Evolutionary conservation across 2,888 invertebrate species (phyloP), one percentile per base, ranked within the genome.

Genomic region (Timandra comae): DNA sequence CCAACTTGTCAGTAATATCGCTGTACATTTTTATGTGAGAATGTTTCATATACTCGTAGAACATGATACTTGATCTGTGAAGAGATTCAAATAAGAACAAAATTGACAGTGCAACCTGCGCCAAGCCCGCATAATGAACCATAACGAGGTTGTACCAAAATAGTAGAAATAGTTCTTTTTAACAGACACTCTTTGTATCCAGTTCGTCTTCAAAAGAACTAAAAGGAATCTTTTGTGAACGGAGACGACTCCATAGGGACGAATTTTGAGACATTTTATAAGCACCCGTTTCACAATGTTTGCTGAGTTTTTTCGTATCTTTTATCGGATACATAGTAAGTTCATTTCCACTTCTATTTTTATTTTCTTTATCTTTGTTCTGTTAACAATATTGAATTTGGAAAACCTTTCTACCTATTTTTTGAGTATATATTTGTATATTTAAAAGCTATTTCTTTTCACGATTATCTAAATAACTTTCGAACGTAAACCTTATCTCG

Each of bases 121-220:
- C 23, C 26, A 25, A 24, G 35, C 50, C 48, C 50, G 50, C 46
- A 52, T 52, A 50, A 50, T 52, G 48, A 46, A 38, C 33, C 22
- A 31, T 46, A 47, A 46, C 46, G 35, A 48, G 43, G 45, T 41
- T 36, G 37, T 13, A 27, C 38, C 36, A 39, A 47, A 49, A 46
- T 41, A 44, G 44, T 46, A 41, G 33, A 43, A 43, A 40, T 38
- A 35, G 43, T 43, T 41, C 35, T 30, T 33, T 39, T 34, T 33
- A 33, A 55, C 42, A 41, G 49, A 54, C 49, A 58, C 43, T 52
- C 60, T 63, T 66, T 66, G 55, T 57, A 52, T 53, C 43, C 52
- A 46, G 49, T 45, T 44, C 40, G 38, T 43, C 43, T 56, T 41
- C 35, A 33, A 35, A 46, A 49, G 43, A 44, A 35, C 40, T 52